phyloP scores from a whole-genome alignment of 2,113 vertebrate species.

The Pedetes capensis region DNA sequence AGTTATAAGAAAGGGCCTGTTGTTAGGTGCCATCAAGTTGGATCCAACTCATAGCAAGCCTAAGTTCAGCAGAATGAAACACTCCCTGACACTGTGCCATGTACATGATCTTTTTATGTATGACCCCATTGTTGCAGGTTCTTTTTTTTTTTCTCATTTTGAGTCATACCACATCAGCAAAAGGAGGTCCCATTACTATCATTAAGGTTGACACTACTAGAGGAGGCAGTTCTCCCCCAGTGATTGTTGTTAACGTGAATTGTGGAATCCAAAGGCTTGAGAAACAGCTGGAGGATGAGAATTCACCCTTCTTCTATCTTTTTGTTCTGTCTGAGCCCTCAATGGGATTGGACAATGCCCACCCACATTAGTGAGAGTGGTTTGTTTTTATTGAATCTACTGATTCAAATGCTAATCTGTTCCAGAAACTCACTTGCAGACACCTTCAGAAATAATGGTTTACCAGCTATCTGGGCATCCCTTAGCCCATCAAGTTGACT shows the following conservation, averaged over 20 bases:
- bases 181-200: too few species aligned
- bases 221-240: too few species aligned
- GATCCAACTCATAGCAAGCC: too few species aligned
- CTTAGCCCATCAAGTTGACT: neutral
- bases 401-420: neutral
- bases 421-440: neutral
- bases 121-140: too few species aligned
- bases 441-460: neutral
- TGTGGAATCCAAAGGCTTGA: neutral
- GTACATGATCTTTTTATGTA: too few species aligned
- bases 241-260: too few species aligned
- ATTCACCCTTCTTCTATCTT: neutral
- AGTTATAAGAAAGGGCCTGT: neutral
- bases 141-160: too few species aligned
- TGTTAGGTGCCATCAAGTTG: too few species aligned
- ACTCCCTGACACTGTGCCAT: too few species aligned
- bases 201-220: too few species aligned
- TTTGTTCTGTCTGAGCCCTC: neutral
- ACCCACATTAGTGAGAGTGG: neutral
- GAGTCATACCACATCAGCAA: too few species aligned
- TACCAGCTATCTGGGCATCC: neutral
- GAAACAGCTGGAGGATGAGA: neutral
- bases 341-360: neutral
- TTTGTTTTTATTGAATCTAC: neutral
- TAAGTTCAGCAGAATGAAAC: too few species aligned